Percentiles rank a stretch among this genome's conserved stretches.
Conservation (phyloP, 2,113 vertebrate species). For the Coturnix japonica region DNA sequence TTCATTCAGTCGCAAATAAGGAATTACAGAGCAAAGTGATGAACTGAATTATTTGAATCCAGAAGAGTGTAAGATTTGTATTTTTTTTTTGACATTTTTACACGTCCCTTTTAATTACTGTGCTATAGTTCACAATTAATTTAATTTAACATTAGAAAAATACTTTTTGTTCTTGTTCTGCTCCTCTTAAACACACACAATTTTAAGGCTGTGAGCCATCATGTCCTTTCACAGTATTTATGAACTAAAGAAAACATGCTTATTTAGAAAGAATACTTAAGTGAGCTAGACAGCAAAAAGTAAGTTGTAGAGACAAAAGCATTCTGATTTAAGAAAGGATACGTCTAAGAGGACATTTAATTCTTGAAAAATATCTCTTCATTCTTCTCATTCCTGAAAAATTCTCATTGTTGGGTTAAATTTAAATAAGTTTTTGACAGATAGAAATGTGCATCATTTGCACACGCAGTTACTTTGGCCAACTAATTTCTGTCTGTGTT, state of each 20-base stretch:
- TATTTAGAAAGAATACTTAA: slow-evolving; percentile 28
- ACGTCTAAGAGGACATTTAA: background rate
- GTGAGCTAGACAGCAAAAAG: slow-evolving; percentile 7
- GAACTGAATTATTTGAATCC: slow-evolving; percentile 12
- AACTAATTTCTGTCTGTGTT: background rate
- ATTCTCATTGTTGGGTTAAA: background rate
- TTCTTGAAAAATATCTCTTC: background rate
- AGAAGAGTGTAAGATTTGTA: slow-evolving; percentile 23
- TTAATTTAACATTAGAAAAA: slow-evolving; percentile 37
- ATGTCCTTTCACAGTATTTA: slow-evolving; percentile 50
- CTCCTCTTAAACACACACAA: background rate
- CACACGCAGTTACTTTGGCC: background rate
- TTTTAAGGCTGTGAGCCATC: slow-evolving; percentile 39
- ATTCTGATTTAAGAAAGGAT: background rate
- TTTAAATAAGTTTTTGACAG: accelerated
- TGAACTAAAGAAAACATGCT: slow-evolving; percentile 12
- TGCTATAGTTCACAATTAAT: background rate
- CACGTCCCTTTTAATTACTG: slow-evolving; percentile 42
- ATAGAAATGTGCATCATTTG: background rate
- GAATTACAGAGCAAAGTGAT: background rate
- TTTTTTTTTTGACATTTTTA: slow-evolving; percentile 38
- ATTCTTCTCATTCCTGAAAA: background rate
- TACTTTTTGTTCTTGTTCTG: background rate
- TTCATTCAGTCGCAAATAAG: slow-evolving; percentile 3
- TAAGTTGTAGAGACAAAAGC: background rate